phyloP scores from a whole-genome alignment of 2,888 invertebrate species.

The Drosophila leonis region DNA sequence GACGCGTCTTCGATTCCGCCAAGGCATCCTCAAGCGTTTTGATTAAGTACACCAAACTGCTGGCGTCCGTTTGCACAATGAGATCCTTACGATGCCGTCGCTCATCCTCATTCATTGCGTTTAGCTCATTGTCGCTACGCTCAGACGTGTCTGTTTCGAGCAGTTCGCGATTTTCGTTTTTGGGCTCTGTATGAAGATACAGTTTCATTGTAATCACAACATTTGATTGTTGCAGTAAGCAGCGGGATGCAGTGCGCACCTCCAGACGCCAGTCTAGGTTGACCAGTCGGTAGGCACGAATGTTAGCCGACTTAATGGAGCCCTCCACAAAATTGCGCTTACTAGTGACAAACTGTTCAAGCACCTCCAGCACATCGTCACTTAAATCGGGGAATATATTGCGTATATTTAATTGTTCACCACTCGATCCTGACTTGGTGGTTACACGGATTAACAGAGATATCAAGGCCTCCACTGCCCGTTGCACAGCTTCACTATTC shows the following conservation, averaged over 20 bases:
- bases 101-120: constrained; percentile 77
- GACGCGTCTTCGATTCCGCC: constrained; percentile 87
- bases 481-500: constrained; percentile 85
- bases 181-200: constrained; percentile 85
- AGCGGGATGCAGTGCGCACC: constrained; percentile 88
- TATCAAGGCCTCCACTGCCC: constrained; percentile 90
- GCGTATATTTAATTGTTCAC: constrained; percentile 62
- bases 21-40: constrained; percentile 88
- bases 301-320: constrained; percentile 83
- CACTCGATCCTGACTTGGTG: constrained; percentile 89
- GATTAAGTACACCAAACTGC: constrained; percentile 88
- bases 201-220: constrained; percentile 88
- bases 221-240: constrained; percentile 87
- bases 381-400: constrained; percentile 71
- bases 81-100: constrained; percentile 84
- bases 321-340: constrained; percentile 83
- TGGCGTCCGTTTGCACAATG: constrained; percentile 87
- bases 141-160: constrained; percentile 59
- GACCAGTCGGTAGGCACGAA: constrained; percentile 83
- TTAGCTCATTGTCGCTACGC: constrained; percentile 55
- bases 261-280: constrained; percentile 90
- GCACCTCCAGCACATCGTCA: constrained; percentile 77
- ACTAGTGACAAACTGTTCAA: constrained; percentile 83
- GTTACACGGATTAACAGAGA: constrained; percentile 90
- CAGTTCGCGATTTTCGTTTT: constrained; percentile 83